These are phyloP conservation scores for Sceloporus tristichus DNA, from an alignment of 2,113 vertebrate species.

Conservation along the genomic window DNA sequence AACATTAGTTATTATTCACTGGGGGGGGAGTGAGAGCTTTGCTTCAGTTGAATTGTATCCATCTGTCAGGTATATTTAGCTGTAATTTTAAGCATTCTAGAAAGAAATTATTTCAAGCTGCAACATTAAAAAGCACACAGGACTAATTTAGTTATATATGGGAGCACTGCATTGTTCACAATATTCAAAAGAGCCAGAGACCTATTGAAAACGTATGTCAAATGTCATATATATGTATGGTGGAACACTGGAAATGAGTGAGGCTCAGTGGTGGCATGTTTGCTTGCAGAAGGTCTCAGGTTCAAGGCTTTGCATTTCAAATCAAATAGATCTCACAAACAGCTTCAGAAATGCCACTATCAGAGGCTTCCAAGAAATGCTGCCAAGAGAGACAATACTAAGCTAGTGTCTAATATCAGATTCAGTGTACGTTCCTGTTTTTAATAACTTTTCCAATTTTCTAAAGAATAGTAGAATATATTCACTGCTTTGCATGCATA, in stretches of 20 bases:
- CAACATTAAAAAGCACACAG: neutral
- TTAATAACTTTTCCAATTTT: neutral
- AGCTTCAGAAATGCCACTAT: neutral
- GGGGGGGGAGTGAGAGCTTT: neutral
- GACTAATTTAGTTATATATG: neutral
- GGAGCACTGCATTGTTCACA: neutral
- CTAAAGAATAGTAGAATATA: neutral
- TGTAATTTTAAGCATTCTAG: constrained; percentile 10
- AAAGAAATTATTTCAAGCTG: neutral
- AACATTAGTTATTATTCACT: constrained; percentile 29
- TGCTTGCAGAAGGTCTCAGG: neutral
- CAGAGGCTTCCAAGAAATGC: neutral
- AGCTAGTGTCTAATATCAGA: neutral
- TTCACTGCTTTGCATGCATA: no score
- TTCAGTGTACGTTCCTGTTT: neutral
- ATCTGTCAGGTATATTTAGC: constrained; percentile 9
- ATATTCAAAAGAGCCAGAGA: neutral
- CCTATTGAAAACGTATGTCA: neutral
- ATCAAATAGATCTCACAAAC: neutral
- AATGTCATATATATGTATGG: neutral
- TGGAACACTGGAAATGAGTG: neutral
- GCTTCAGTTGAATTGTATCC: constrained; percentile 45
- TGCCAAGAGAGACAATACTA: neutral
- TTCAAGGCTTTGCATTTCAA: neutral
- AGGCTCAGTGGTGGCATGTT: neutral